Evolutionary conservation across 23 tunicate genomes (phyloP), one percentile per base, ranked within the genome.

Genomic region (Ciona savignyi): DNA sequence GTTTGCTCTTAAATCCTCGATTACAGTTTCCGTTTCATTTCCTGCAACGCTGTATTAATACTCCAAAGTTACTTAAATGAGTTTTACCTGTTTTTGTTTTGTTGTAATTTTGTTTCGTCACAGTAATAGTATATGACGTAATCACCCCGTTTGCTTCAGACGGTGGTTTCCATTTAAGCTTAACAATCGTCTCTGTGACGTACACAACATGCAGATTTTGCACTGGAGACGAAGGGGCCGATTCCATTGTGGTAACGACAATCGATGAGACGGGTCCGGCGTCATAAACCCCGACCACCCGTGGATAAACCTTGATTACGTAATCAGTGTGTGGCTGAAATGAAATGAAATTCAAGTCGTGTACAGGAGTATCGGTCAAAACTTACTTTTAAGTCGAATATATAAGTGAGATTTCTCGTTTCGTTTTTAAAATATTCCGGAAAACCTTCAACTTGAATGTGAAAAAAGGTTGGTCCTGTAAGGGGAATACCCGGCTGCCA

Each of bases 251-350:
- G 34, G 73, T 74, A 32, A 80, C 70, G n/a, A 22, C 15, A 19
- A 56, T 63, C 11, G 33, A 6, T 11, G 68, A 2, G n/a, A 2
- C 28, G 19, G 85, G 85, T 0, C 93, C 93, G 9, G 22, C 27
- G 33, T 32, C 72, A 2, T 68, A 60, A 31, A 86, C 56, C 9
- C 78, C 80, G 48, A 23, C 19, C 32, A 86, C 93, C 2, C 29
- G 31, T 0, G 93, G 85, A 0, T 68, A 30, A 11, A 80, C 81
- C 3, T 48, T 25, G 20, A 79, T 80, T n/a, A 9, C 23, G 66
- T 86, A 86, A 2, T 68, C 35, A 24, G 85, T 79, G 85, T 61
- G 74, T 2, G 93, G 85, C 93, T 86, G 80, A 42, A 42, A 42
- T 42, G 56, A 15, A 15, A 15, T 42, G n/a, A n/a, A n/a, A n/a